A percentile compares a stretch with the other conserved stretches of the same genome.
Conservation (phyloP, 2,797 vertebrate species). For the Eulemur mongoz region DNA sequence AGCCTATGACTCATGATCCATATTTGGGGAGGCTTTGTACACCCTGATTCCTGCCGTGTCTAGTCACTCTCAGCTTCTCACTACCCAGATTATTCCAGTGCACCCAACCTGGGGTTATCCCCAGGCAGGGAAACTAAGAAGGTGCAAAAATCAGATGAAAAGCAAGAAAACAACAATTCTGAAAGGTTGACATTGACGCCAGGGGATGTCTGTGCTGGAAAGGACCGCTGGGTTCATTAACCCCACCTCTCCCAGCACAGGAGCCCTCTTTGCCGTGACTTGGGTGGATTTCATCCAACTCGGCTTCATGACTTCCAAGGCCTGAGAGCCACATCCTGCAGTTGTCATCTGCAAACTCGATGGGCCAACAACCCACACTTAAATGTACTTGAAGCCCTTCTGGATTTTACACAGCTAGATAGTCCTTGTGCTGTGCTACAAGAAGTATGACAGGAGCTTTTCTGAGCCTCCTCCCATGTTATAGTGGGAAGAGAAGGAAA, state of each 20-base stretch:
- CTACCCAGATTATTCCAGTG: conserved; percentile 26
- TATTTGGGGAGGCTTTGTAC: background rate
- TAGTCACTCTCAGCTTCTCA: conserved; percentile 54
- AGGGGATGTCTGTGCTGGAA: background rate
- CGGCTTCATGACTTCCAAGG: background rate
- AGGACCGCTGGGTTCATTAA: background rate
- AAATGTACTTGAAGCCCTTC: background rate
- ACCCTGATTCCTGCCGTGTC: conserved; percentile 32
- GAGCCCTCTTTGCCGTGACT: background rate
- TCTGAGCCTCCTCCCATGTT: background rate
- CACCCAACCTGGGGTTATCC: background rate
- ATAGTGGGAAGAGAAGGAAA: background rate
- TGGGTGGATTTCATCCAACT: background rate
- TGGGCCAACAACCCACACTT: background rate
- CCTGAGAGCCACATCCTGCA: background rate
- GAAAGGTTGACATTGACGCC: background rate
- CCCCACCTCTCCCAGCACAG: background rate
- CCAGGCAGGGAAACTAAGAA: background rate
- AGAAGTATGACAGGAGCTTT: background rate
- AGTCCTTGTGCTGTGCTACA: background rate
- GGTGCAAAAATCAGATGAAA: background rate
- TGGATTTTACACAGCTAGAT: background rate
- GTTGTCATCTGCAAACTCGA: background rate
- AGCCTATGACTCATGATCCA: conserved; percentile 33
- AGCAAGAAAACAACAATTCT: background rate